Evolutionary conservation across 2,797 vertebrate genomes (phyloP).

Genomic region (Bryconaethiops microstoma): DNA sequence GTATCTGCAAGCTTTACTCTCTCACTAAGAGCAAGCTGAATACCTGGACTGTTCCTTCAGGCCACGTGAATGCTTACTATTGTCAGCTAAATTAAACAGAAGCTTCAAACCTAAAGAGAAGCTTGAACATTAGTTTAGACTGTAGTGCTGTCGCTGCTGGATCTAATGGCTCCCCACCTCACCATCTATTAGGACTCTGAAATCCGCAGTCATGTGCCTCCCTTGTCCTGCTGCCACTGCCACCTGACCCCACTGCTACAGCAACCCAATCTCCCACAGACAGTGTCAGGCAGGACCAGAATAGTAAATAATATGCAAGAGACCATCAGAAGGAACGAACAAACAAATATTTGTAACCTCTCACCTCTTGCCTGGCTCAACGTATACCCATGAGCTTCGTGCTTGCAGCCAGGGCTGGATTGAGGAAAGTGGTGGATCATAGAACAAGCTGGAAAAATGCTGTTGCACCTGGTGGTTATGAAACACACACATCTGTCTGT

Average conservation of each 20-base stretch:
- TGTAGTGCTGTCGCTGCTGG: background rate
- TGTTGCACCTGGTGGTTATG: background rate
- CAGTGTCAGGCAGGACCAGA: slow-evolving; percentile 84
- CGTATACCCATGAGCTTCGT: slow-evolving; percentile 51
- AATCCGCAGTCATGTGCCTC: slow-evolving; percentile 85
- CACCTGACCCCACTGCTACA: slow-evolving; percentile 77
- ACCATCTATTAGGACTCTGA: slow-evolving; percentile 70
- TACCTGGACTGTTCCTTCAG: background rate
- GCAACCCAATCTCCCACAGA: slow-evolving; percentile 83
- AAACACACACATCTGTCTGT: background rate
- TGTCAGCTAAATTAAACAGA: background rate
- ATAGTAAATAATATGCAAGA: slow-evolving; percentile 87
- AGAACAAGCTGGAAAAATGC: slow-evolving; percentile 53
- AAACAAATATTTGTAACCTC: slow-evolving; percentile 81
- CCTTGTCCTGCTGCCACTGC: slow-evolving; percentile 78
- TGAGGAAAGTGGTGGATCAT: slow-evolving; percentile 52
- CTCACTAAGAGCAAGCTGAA: background rate
- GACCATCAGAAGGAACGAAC: slow-evolving; percentile 70
- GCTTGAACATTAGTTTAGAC: background rate
- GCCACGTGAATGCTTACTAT: background rate
- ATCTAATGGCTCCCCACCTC: slow-evolving; percentile 51
- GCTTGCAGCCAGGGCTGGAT: slow-evolving; percentile 55
- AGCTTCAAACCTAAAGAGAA: background rate
- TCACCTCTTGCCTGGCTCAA: slow-evolving; percentile 69
- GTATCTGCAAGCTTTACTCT: background rate